phyloP scores from a whole-genome alignment of 2,113 vertebrate genomes.

The Corvus cornix region DNA sequence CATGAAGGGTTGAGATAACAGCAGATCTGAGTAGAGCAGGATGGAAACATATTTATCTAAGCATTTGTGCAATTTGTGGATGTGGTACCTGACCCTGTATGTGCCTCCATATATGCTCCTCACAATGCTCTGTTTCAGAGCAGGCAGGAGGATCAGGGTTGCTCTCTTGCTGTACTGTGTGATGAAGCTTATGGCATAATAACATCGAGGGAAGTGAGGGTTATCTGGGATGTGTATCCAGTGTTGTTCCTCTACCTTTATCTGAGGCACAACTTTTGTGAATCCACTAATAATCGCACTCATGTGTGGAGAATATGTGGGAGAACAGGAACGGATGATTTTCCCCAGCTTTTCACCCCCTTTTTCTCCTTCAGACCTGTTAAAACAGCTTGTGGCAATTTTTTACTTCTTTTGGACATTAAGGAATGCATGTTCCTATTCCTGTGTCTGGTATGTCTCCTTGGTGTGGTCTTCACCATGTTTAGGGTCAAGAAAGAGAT shows the following conservation, averaged over 20 bases:
- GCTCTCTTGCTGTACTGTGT: neutral
- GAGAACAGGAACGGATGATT: neutral
- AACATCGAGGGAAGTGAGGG: neutral
- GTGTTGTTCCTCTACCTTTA: too few species aligned
- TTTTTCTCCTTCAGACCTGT: neutral
- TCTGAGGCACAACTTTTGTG: too few species aligned
- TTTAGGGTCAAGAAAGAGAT: neutral
- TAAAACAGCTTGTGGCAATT: neutral
- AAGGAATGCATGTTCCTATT: neutral
- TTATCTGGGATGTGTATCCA: neutral
- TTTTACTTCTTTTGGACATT: neutral
- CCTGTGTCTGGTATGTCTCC: neutral
- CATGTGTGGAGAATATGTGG: neutral
- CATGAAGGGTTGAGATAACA: neutral
- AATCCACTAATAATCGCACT: neutral
- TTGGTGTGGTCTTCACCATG: fast-evolving
- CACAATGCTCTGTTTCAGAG: neutral
- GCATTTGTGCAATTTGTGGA: neutral
- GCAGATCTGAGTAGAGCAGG: too few species aligned
- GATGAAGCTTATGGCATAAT: neutral
- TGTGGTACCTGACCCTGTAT: neutral
- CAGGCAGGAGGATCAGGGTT: neutral
- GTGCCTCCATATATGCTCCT: too few species aligned
- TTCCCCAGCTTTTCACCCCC: neutral
- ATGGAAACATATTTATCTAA: neutral